Evolutionary conservation across 2,888 invertebrate species (phyloP).

Genomic region (Apamea sordens): DNA sequence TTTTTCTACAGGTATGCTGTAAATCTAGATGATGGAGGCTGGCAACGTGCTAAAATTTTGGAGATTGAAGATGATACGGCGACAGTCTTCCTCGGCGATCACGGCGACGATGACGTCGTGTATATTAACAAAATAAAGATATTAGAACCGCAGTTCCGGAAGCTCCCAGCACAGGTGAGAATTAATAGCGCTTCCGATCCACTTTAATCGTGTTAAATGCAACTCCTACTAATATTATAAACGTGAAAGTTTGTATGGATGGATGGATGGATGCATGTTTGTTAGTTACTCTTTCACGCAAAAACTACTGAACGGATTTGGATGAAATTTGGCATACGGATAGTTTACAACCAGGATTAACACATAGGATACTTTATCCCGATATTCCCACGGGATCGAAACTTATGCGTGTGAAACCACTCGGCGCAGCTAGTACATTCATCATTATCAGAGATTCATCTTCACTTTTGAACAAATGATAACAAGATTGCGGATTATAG

Average conservation of each 20-base stretch:
- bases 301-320: no score
- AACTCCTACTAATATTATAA: no score
- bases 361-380: no score
- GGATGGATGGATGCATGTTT: no score
- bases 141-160: slow-evolving; percentile 91
- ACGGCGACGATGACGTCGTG: slow-evolving; percentile 92
- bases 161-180: slow-evolving; percentile 92
- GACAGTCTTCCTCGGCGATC: slow-evolving; percentile 93
- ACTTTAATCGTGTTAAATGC: not conserved
- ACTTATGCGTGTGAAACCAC: no score
- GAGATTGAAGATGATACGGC: slow-evolving; percentile 88
- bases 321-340: no score
- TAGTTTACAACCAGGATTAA: no score
- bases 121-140: slow-evolving; percentile 89
- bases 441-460: not conserved
- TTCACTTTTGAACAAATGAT: not conserved
- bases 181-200: not conserved
- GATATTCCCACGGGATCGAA: no score
- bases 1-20: slow-evolving; percentile 83
- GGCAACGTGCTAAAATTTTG: slow-evolving; percentile 91
- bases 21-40: slow-evolving; percentile 83
- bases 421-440: no score
- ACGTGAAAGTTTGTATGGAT: no score
- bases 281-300: no score
- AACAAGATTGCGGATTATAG: not conserved